phyloP scores from a whole-genome alignment of 1,140 invertebrate genomes.

The Thereuonema tuberculata region DNA sequence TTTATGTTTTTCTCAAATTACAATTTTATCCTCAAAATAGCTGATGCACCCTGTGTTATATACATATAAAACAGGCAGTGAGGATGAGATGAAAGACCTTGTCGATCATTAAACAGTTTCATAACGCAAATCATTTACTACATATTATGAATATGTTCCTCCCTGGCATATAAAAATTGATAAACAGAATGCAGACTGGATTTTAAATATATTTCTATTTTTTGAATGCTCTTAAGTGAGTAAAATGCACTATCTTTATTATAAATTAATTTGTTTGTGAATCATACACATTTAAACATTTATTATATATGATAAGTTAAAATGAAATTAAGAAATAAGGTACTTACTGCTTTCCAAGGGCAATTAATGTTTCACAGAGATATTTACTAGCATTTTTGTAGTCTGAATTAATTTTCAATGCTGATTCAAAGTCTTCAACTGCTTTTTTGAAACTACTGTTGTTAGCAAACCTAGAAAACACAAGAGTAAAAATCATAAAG shows the following conservation, averaged over 20 bases:
- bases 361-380: conserved; percentile 80
- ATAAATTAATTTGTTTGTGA: neutral
- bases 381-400: conserved; percentile 92
- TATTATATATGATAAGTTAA: conserved; percentile 16
- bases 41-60: too few species aligned
- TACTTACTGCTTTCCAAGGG: conserved; percentile 56
- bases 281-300: conserved; percentile 14
- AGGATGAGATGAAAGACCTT: too few species aligned
- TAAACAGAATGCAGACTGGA: too few species aligned
- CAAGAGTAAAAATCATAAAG: conserved; percentile 19
- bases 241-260: neutral
- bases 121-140: too few species aligned
- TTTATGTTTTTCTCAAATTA: too few species aligned
- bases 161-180: too few species aligned
- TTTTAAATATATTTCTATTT: conserved; percentile 45
- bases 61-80: too few species aligned
- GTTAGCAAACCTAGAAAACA: conserved; percentile 85
- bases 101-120: too few species aligned
- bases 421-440: conserved; percentile 85
- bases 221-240: conserved; percentile 40
- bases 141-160: too few species aligned
- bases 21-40: too few species aligned
- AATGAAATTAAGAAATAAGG: neutral
- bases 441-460: conserved; percentile 84
- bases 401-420: conserved; percentile 68